Conservation (phyloP, 2,888 invertebrate species). For the Meghimatium bilineatum region DNA sequence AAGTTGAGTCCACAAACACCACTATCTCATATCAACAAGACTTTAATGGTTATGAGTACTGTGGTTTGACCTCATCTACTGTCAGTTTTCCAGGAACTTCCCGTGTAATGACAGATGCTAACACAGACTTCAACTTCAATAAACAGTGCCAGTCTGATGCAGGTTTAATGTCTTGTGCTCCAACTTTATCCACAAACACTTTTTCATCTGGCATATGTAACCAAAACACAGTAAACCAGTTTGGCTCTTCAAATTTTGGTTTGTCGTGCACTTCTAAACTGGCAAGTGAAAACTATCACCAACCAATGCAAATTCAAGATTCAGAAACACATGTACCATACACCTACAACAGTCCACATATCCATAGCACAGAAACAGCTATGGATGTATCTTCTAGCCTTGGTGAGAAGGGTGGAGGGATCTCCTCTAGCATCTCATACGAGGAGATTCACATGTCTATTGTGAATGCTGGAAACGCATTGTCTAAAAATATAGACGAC, state of each 20-base stretch:
- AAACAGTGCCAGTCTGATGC: neutral
- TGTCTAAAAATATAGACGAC: slow-evolving; percentile 12
- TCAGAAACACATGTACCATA: neutral
- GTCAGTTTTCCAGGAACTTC: slow-evolving; percentile 11
- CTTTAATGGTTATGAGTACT: neutral
- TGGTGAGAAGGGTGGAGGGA: neutral
- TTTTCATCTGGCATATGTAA: neutral
- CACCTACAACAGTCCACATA: neutral
- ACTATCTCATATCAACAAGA: neutral
- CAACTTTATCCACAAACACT: neutral
- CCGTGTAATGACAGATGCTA: neutral
- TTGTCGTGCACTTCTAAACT: neutral
- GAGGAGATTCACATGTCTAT: slow-evolving; percentile 45
- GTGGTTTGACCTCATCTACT: neutral
- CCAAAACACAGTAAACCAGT: neutral
- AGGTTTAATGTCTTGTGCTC: neutral
- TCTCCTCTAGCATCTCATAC: slow-evolving; percentile 19
- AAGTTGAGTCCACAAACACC: neutral
- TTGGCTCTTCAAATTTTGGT: slow-evolving; percentile 1
- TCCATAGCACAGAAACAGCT: slow-evolving; percentile 24
- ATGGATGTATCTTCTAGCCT: slow-evolving; percentile 34
- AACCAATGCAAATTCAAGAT: slow-evolving; percentile 39
- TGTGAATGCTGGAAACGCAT: slow-evolving; percentile 37
- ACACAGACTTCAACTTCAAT: neutral
- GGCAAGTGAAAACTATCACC: slow-evolving; percentile 9